Conservation (phyloP, 2,113 vertebrate species). For the Crotophaga sulcirostris region DNA sequence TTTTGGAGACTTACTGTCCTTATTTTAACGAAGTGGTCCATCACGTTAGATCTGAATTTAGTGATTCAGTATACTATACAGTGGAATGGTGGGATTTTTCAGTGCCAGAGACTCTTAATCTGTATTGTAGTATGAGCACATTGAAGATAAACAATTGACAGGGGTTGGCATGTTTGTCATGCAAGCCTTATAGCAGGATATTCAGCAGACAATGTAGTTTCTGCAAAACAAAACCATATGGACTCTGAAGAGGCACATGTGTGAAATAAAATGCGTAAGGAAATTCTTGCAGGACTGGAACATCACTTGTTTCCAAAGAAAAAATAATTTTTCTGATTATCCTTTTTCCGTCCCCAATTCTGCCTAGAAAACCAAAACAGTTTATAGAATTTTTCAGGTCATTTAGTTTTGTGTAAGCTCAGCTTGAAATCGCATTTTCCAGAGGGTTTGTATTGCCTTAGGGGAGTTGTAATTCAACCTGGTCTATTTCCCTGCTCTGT, state of each 20-base stretch:
- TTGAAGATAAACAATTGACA: background rate
- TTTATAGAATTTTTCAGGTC: constrained; percentile 63
- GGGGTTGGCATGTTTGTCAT: background rate
- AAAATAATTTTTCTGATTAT: constrained; percentile 6
- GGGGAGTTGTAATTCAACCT: constrained; percentile 39
- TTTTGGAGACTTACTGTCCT: background rate
- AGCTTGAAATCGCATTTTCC: constrained; percentile 46
- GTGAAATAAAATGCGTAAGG: background rate
- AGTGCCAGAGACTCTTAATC: background rate
- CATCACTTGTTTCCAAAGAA: background rate
- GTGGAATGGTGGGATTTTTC: background rate
- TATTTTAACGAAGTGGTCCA: background rate
- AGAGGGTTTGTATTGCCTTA: constrained; percentile 5
- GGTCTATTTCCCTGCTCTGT: background rate
- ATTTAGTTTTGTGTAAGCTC: constrained; percentile 52
- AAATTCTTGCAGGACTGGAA: background rate
- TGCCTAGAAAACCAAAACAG: constrained; percentile 28
- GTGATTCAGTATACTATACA: background rate
- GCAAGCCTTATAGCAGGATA: background rate
- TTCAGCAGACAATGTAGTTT: background rate
- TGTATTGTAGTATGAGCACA: background rate
- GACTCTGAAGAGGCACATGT: background rate
- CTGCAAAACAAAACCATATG: background rate
- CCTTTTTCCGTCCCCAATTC: background rate
- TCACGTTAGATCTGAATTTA: background rate